Conservation (phyloP, 1,140 invertebrate species). For the Theocolax elegans region DNA sequence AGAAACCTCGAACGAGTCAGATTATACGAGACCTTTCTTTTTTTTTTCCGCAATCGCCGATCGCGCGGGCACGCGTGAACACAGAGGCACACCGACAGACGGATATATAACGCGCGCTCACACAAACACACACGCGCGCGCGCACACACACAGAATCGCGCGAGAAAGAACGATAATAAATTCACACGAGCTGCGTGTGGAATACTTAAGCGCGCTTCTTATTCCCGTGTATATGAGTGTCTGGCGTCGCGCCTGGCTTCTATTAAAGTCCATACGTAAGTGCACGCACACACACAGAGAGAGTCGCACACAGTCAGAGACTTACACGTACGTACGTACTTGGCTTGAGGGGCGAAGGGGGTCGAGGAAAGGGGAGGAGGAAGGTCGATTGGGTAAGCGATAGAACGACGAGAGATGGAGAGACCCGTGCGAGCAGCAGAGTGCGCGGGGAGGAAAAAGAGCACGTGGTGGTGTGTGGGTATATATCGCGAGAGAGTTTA, state of each 20-base stretch:
- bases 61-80: too few species aligned
- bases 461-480: too few species aligned
- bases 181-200: constrained; percentile 11
- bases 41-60: background rate
- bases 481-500: constrained; percentile 1
- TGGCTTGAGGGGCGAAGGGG: too few species aligned
- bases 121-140: too few species aligned
- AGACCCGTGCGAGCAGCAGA: too few species aligned
- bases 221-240: background rate
- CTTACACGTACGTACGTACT: too few species aligned
- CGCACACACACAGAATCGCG: background rate
- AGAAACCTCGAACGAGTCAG: background rate
- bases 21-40: background rate
- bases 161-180: background rate
- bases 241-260: background rate
- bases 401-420: background rate
- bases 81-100: too few species aligned
- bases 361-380: too few species aligned
- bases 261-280: constrained; percentile 17
- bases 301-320: too few species aligned
- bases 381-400: constrained; percentile 10
- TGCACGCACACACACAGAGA: background rate
- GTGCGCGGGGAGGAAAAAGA: too few species aligned
- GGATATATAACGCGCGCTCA: background rate
- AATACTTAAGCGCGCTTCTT: constrained; percentile 18